Base-by-base conservation (phyloP, 2,888 invertebrate genomes). In the Patella ulyssiponensis region DNA sequence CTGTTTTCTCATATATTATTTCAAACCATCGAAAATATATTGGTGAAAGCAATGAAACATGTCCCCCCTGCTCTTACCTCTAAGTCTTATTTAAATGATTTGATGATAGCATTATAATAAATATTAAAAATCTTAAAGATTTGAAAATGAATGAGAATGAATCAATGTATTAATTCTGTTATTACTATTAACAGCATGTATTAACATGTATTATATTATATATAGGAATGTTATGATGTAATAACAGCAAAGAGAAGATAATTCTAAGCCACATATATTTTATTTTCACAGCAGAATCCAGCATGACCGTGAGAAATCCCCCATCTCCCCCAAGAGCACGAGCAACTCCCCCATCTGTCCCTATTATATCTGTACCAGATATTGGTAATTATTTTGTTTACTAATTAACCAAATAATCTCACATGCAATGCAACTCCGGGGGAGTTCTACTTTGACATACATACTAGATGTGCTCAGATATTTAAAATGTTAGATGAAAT, bases 31-130 rank as follows among this genome's bases (percentile, higher is more conserved):
- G 79, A 56, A 70, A 73, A 33, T 71, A 53, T 52, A 76, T 76
- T 79, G 79, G 79, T 79, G 76, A 79, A 76, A 76, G 51, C 15
- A 58, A n/a, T 3, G 33, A 73, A 64, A 69, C 56, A n/a, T 71
- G 69, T 73, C 73, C 27, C 75, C 76, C 53, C 73, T 74, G 17
- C 69, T 74, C 17, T 17, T 64, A 12, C 9, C 64, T n/a, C 44
- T n/a, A n/a, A n/a, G n/a, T n/a, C n/a, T 9, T 7, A 44, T 51
- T 11, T 52, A 72, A 72, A 52, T 12, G n/a, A 44, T 71, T 12
- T 71, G 44, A 11, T 51, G 51, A 71, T 27, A 52, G 72, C 51
- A 44, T n/a, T 72, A 51, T 51, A n/a, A 33, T n/a, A 20, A 44
- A 51, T 14, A 15, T 44, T 12, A 71, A 2, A 51, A 14, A 5